Conservation (phyloP, 2,113 vertebrate genomes). For the Lichenostomus cassidix region DNA sequence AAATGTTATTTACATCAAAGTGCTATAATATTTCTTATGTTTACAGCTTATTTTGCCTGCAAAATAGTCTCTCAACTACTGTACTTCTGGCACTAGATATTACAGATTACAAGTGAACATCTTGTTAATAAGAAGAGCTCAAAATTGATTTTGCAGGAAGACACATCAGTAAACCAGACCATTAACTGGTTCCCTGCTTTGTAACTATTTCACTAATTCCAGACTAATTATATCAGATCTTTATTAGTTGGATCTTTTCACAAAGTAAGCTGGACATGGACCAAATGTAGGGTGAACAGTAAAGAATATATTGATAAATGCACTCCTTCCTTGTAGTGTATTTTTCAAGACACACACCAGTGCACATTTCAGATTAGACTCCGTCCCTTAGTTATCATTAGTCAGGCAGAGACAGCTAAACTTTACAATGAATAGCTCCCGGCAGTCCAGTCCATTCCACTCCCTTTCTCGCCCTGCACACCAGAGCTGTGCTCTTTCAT, state of each 20-base stretch:
- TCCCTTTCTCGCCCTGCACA: not conserved
- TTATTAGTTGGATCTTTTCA: constrained; percentile 2
- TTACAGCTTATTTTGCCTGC: not conserved
- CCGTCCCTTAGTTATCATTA: constrained; percentile 45
- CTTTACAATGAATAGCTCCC: not conserved
- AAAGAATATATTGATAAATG: constrained; percentile 52
- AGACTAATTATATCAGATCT: constrained; percentile 4
- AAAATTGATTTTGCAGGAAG: constrained; percentile 20
- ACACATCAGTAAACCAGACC: constrained; percentile 12
- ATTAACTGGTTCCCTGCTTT: not conserved
- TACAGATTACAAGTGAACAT: constrained; percentile 10
- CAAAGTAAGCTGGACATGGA: not conserved
- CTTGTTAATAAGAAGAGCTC: constrained; percentile 7
- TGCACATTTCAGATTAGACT: constrained; percentile 51
- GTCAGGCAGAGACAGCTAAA: constrained; percentile 53
- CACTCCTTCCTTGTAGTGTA: constrained; percentile 15
- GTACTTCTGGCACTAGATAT: not conserved
- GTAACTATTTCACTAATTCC: constrained; percentile 30
- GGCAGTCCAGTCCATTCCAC: not conserved
- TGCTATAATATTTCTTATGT: constrained; percentile 1
- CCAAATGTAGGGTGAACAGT: not conserved
- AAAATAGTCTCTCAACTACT: not conserved
- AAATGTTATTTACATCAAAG: constrained; percentile 44
- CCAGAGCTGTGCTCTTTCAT: not conserved
- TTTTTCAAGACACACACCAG: constrained; percentile 47